A percentile compares a stretch with the other conserved stretches of the same genome.
Conservation (phyloP, 2,797 vertebrate genomes). For the Alca torda region DNA sequence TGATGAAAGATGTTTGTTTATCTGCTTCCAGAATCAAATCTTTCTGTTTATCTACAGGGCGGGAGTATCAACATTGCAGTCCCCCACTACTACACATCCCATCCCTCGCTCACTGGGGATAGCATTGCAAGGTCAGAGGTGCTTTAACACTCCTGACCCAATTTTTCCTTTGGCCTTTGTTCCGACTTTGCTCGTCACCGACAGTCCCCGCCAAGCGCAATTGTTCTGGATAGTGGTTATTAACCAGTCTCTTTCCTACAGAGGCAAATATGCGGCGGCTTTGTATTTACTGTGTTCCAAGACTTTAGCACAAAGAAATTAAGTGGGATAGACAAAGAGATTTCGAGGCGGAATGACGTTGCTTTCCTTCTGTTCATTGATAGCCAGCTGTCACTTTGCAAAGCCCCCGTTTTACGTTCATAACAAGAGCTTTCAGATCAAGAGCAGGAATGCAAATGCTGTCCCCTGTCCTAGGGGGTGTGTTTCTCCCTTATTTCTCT, state of each 20-base stretch:
- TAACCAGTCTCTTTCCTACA: not conserved
- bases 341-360: not conserved
- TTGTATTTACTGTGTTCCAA: not conserved
- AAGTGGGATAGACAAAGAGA: not conserved
- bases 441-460: not conserved
- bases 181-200: not conserved
- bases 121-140: not conserved
- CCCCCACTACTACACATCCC: not conserved
- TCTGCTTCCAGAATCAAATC: slow-evolving; percentile 22
- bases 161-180: not conserved
- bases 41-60: slow-evolving; percentile 14
- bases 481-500: not conserved
- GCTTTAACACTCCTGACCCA: not conserved
- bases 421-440: not conserved
- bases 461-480: not conserved
- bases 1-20: not conserved
- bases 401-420: not conserved
- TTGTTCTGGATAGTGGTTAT: not conserved
- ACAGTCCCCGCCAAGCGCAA: accelerated
- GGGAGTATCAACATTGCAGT: not conserved
- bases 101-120: not conserved
- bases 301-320: slow-evolving; percentile 16
- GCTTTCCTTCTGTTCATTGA: slow-evolving; percentile 37
- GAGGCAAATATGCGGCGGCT: not conserved
- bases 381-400: slow-evolving; percentile 46